Evolutionary conservation across 2,797 vertebrate species (phyloP), one percentile per base, ranked within the genome.

Genomic region (Silurus lanzhouensis): DNA sequence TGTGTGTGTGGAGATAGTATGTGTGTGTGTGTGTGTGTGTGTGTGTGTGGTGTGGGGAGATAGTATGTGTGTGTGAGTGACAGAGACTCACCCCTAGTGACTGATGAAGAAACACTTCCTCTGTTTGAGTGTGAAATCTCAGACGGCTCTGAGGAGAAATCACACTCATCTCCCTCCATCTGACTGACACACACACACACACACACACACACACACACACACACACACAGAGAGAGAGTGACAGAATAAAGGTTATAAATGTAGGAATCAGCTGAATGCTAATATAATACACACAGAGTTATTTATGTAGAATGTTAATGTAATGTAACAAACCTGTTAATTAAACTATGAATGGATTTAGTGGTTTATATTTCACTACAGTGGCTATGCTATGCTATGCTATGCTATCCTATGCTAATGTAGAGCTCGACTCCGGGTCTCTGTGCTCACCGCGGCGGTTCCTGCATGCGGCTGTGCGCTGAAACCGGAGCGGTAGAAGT

Each of bases 21-120:
- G n/a, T n/a, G n/a, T n/a, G n/a, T n/a, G n/a, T n/a, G n/a, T n/a
- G n/a, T n/a, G n/a, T n/a, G n/a, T n/a, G n/a, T n/a, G n/a, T n/a
- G n/a, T n/a, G n/a, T n/a, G n/a, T n/a, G n/a, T n/a, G n/a, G n/a
- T n/a, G n/a, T n/a, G n/a, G n/a, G n/a, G n/a, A n/a, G n/a, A n/a
- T n/a, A n/a, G n/a, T n/a, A n/a, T n/a, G n/a, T 31, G 57, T 77
- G 55, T 22, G 75, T 31, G 75, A 20, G 8, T 5, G 0, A 77
- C 7, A 58, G 17, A 44, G 15, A 90, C 87, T 83, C n/a, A 97
- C 97, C 94, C 80, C 96, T 95, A 71, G 94, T 92, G 63, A 96
- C 95, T 83, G 95, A 94, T 38, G 96, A 97, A 74, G 97, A 97
- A 58, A 97, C 94, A 85, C 97, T 98, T 93, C 96, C 96, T 90